phyloP scores from a whole-genome alignment of 1,140 invertebrate species.

The Drosophila melanogaster region DNA sequence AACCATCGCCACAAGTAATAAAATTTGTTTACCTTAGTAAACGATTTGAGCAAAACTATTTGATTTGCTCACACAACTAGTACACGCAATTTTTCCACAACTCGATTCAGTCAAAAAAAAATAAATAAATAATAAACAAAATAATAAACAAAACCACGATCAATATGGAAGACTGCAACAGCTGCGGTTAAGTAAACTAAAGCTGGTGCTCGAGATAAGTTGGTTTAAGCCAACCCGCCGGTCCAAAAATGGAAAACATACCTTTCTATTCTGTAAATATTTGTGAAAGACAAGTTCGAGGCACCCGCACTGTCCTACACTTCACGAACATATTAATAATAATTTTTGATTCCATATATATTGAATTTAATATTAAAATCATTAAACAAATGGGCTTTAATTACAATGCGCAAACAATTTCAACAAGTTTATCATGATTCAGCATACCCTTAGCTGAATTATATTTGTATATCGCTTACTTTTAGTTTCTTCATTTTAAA shows the following conservation, averaged over 20 bases:
- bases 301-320: background rate
- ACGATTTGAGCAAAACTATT: conserved; percentile 1
- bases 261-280: conserved; percentile 28
- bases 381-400: too few relatives aligned
- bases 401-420: too few relatives aligned
- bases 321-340: background rate
- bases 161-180: conserved; percentile 25
- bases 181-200: conserved; percentile 45
- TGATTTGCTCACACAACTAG: conserved; percentile 17
- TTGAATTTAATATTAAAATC: background rate
- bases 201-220: conserved; percentile 3
- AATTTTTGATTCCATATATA: background rate
- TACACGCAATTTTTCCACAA: conserved; percentile 7
- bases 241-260: conserved; percentile 33
- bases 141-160: conserved; percentile 6
- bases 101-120: background rate
- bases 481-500: background rate
- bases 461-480: too few relatives aligned
- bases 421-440: too few relatives aligned
- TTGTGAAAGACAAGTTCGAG: conserved; percentile 11
- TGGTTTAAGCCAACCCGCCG: background rate
- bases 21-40: background rate
- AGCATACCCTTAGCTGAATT: too few relatives aligned
- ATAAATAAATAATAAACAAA: background rate
- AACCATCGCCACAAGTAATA: too few relatives aligned